Percentiles rank a stretch among this genome's conserved stretches.
Evolutionary conservation across 2,113 vertebrate genomes (phyloP).

Genomic region (Drymodes brunneopygia): DNA sequence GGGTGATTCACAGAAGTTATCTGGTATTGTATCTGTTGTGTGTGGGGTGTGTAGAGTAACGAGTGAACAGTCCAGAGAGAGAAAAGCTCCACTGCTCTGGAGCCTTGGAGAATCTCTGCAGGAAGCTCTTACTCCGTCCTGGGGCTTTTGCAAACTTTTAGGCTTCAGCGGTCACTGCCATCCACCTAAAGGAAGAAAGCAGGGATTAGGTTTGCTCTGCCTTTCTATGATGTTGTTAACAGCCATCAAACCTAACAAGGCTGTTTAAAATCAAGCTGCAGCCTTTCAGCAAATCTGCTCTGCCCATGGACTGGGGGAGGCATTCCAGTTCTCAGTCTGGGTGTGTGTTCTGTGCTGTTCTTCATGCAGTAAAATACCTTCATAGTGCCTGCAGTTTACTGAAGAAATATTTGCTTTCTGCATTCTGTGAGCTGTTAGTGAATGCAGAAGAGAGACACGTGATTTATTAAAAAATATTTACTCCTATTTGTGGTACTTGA

Average conservation of each 20-base stretch:
- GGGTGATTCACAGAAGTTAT: background rate
- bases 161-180: background rate
- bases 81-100: too few relatives aligned
- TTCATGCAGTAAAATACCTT: background rate
- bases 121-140: background rate
- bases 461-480: background rate
- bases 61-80: background rate
- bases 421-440: background rate
- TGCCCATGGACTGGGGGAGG: background rate
- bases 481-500: background rate
- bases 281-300: background rate
- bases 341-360: background rate
- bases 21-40: background rate
- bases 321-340: background rate
- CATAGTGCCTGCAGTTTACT: background rate
- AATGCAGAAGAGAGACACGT: background rate
- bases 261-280: background rate
- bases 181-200: background rate
- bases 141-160: background rate
- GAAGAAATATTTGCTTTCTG: background rate
- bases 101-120: background rate
- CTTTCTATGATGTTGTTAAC: background rate
- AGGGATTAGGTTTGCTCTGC: background rate
- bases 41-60: background rate
- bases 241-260: background rate